Percentiles rank a stretch among this genome's conserved stretches.
phyloP scores from a whole-genome alignment of 2,797 vertebrate species.

The Chloroceryle inda region DNA sequence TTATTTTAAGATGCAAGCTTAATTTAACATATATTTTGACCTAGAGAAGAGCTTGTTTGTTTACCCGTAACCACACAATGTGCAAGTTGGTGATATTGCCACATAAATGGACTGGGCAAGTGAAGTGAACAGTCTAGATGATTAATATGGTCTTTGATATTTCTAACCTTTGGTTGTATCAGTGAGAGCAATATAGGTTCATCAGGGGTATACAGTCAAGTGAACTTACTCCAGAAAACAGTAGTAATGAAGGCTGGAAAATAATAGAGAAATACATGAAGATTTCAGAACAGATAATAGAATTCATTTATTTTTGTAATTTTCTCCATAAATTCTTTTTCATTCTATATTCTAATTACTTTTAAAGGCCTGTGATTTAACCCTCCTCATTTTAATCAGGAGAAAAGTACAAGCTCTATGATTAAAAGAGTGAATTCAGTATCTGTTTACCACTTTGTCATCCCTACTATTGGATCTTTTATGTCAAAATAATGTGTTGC shows the following conservation, averaged over 20 bases:
- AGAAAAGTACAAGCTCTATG: not conserved
- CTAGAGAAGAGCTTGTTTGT: not conserved
- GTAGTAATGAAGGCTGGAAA: not conserved
- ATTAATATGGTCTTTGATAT: not conserved
- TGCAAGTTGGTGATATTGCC: not conserved
- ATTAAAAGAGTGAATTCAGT: not conserved
- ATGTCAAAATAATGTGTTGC: not conserved
- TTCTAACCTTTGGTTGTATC: not conserved
- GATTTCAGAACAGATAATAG: not conserved
- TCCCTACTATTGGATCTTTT: not conserved
- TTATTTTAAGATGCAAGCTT: slow-evolving; percentile 11
- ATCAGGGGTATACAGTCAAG: not conserved
- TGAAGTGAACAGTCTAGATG: not conserved
- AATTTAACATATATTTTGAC: not conserved
- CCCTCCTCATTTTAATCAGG: not conserved
- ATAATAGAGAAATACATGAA: not conserved
- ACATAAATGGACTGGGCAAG: not conserved
- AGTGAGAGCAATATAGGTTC: not conserved
- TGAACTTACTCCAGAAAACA: not conserved
- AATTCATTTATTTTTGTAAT: not conserved
- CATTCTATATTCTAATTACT: not conserved
- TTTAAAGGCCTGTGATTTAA: not conserved
- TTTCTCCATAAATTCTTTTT: not conserved
- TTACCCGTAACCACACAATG: not conserved
- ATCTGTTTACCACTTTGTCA: not conserved